phyloP scores from a whole-genome alignment of 2,888 invertebrate genomes.

The Melolontha melolontha region DNA sequence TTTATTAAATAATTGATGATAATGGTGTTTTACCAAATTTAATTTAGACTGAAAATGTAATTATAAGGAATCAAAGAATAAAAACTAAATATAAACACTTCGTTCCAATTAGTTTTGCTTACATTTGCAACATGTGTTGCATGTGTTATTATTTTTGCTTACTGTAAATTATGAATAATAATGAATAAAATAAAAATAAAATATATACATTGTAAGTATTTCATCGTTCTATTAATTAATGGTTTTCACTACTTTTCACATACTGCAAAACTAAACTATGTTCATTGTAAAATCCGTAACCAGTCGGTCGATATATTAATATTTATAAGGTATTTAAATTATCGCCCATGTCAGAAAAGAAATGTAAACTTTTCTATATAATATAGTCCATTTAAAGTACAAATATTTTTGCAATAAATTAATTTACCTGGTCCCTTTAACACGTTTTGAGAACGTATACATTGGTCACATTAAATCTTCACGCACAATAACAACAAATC shows the following conservation, averaged over 20 bases:
- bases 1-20: too few species aligned
- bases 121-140: too few species aligned
- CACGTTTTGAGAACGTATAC: slow-evolving; percentile 5
- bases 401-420: background rate
- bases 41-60: too few species aligned
- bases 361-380: slow-evolving; percentile 7
- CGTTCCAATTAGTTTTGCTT: too few species aligned
- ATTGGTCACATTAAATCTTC: slow-evolving; percentile 19
- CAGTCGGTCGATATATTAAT: slow-evolving; percentile 44
- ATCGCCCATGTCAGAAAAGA: slow-evolving; percentile 24
- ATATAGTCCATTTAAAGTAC: background rate
- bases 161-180: too few species aligned
- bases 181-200: background rate
- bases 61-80: too few species aligned
- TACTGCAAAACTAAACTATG: slow-evolving; percentile 32
- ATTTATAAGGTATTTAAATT: slow-evolving; percentile 45
- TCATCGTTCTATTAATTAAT: slow-evolving; percentile 5
- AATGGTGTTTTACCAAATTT: too few species aligned
- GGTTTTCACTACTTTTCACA: slow-evolving; percentile 2
- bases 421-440: slow-evolving; percentile 23
- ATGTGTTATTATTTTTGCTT: too few species aligned
- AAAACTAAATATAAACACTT: too few species aligned
- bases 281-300: slow-evolving; percentile 40
- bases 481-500: slow-evolving; percentile 35
- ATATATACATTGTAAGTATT: background rate